Evolutionary conservation across 1,140 invertebrate genomes (phyloP).

Genomic region (Centruroides sculpturatus): DNA sequence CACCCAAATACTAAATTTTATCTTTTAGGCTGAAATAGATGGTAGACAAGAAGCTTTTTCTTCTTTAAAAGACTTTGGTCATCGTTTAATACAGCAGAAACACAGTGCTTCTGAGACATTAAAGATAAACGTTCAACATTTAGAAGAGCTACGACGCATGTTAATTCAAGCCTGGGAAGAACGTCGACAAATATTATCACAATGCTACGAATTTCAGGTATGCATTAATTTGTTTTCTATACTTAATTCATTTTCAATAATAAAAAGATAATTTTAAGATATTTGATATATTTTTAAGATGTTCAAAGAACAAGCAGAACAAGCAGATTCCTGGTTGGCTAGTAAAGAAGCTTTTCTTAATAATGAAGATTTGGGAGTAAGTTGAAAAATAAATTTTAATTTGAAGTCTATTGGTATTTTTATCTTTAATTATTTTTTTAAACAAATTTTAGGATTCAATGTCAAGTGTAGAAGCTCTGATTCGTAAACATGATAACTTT

Average conservation of each 20-base stretch:
- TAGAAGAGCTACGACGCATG: conserved; percentile 48
- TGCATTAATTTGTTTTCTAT: not conserved
- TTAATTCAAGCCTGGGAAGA: conserved; percentile 51
- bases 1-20: not conserved
- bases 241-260: too few relatives aligned
- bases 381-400: conserved; percentile 4
- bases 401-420: too few relatives aligned
- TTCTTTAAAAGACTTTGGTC: conserved; percentile 58
- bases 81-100: conserved; percentile 36
- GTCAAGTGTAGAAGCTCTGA: conserved; percentile 64
- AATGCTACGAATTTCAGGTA: conserved; percentile 75
- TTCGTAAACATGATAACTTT: conserved; percentile 80
- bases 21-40: conserved; percentile 67
- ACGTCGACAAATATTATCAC: conserved; percentile 59
- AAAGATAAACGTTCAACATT: conserved; percentile 40
- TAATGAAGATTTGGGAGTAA: conserved; percentile 74
- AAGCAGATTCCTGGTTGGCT: conserved; percentile 73
- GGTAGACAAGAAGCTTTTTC: conserved; percentile 69
- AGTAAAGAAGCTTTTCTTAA: conserved; percentile 85
- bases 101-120: conserved; percentile 35
- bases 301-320: conserved; percentile 70
- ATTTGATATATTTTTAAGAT: conserved; percentile 33
- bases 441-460: conserved; percentile 31
- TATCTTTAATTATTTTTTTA: not conserved
- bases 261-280: too few relatives aligned